Base-by-base conservation (phyloP, 2,113 vertebrate species). In the Istiophorus platypterus region DNA sequence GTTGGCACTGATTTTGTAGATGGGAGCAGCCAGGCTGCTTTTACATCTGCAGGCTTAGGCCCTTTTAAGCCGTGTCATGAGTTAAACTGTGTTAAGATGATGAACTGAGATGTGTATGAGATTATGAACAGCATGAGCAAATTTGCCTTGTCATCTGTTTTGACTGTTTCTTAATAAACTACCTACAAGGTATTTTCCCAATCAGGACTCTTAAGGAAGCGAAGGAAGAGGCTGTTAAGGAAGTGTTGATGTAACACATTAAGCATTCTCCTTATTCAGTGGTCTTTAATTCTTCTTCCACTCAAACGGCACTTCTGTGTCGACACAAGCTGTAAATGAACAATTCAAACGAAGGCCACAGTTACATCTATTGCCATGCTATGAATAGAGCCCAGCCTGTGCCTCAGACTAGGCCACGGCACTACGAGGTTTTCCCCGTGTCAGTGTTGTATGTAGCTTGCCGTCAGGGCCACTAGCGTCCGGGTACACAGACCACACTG, bases 41-140 rank as follows among this genome's bases (percentile, higher is more conserved):
- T 52, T 58, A 2, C 64, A 79, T 59, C 31, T 27, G 49, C 37
- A 31, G 26, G 71, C 58, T 27, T 18, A 4, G 42, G 56, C 64
- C 70, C 29, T 31, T 14, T 15, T 86, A 85, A 90, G 49, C 80
- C 20, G 1, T 70, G 85, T 87, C 80, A 89, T 71, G 76, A 37
- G 84, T 80, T 85, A 54, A 75, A 29, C 7, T 1, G 31, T 31
- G 42, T 78, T 71, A 15, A 52, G 18, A 70, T 73, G 54, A 51
- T 62, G 69, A 73, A 59, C 64, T 57, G 34, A 42, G 73, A 85
- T 85, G 72, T 70, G 65, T 31, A 11, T 72, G 59, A 76, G 73
- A 84, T 84, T 81, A 78, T n/a, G 45, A 76, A 47, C 20, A 31
- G 68, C 13, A n/a, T n/a, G n/a, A n/a, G n/a, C 58, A 45, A 34